Percentiles rank a stretch among this genome's conserved stretches.
phyloP scores from a whole-genome alignment of 2,113 vertebrate species.

The Lepus timidus region DNA sequence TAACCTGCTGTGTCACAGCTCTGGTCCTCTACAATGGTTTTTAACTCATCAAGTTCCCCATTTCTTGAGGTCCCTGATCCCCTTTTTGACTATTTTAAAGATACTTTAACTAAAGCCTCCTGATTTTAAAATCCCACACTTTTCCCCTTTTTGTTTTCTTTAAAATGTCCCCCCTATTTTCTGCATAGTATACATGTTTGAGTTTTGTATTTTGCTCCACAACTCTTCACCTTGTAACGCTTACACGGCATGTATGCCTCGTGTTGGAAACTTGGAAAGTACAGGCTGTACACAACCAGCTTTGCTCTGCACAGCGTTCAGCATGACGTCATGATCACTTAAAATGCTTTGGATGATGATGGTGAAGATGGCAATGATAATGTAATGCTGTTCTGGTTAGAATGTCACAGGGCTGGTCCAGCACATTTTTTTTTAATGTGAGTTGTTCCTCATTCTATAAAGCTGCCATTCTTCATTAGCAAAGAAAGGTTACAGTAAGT shows the following conservation, averaged over 20 bases:
- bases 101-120: constrained; percentile 12
- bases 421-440: constrained; percentile 43
- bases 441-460: constrained; percentile 70
- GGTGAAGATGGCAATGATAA: constrained; percentile 65
- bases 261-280: not conserved
- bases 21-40: not conserved
- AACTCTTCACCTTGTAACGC: not conserved
- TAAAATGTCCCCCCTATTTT: not conserved
- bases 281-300: not conserved
- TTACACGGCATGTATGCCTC: not conserved
- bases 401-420: constrained; percentile 67
- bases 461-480: constrained; percentile 84
- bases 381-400: constrained; percentile 72
- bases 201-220: not conserved
- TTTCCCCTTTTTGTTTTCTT: not conserved
- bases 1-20: too few species aligned
- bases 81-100: not conserved
- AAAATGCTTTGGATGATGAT: constrained; percentile 74
- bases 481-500: constrained; percentile 78
- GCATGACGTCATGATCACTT: constrained; percentile 60
- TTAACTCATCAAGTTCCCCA: not conserved
- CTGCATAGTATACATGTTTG: not conserved
- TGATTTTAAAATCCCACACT: not conserved
- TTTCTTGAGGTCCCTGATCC: not conserved
- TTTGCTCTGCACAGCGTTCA: constrained; percentile 27